These are phyloP conservation scores for Leucopsar rothschildi DNA, from an alignment of 2,113 vertebrate species.

Conservation along the genomic window DNA sequence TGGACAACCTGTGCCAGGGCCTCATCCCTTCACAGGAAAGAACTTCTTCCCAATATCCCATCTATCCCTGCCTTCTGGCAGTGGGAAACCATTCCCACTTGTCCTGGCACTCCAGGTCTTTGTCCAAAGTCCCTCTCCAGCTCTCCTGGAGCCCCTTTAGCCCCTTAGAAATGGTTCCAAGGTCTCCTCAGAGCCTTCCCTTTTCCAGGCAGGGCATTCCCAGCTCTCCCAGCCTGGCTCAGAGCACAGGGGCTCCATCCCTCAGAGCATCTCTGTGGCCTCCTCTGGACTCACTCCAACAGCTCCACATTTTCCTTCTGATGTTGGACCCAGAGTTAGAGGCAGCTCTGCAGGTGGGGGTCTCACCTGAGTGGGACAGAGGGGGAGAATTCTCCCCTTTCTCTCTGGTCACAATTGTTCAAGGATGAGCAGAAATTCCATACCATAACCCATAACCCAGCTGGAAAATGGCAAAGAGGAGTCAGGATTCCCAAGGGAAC, in stretches of 20 bases:
- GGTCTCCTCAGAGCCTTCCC: not conserved
- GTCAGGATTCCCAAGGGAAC: not conserved
- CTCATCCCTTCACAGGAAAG: rapidly evolving
- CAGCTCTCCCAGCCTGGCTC: not conserved
- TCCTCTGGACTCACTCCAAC: not conserved
- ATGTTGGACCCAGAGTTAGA: not conserved
- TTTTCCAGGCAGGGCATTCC: not conserved
- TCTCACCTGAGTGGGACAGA: not conserved
- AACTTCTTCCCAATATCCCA: not conserved
- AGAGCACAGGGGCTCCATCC: not conserved
- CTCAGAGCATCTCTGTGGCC: rapidly evolving
- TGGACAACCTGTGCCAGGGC: not conserved
- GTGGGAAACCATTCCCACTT: not conserved
- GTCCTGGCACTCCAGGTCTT: not conserved
- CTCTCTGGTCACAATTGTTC: not conserved
- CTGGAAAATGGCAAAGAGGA: not conserved
- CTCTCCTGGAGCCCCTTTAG: not conserved
- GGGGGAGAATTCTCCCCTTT: not conserved
- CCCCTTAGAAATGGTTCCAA: not conserved
- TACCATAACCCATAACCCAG: not conserved
- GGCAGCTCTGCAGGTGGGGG: not conserved
- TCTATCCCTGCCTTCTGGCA: not conserved
- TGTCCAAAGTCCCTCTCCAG: not conserved
- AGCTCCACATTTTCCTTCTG: not conserved
- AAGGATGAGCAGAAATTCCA: not conserved